phyloP scores from a whole-genome alignment of 1,140 invertebrate species.

The Brachionus paranguensis region DNA sequence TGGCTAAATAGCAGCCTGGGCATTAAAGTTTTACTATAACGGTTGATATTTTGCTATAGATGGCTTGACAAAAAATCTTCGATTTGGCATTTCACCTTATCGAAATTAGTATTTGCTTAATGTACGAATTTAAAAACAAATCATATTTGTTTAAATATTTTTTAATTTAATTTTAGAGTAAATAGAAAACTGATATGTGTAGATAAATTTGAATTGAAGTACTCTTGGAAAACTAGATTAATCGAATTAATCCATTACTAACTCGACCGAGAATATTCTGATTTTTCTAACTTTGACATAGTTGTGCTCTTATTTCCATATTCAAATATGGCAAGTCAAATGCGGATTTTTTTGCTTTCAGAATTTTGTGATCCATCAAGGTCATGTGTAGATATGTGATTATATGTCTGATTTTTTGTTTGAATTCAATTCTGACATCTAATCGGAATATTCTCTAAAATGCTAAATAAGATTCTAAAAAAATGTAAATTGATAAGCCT shows the following conservation, averaged over 20 bases:
- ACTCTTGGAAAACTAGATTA: background rate
- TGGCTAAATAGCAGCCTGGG: background rate
- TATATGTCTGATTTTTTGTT: background rate
- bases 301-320: background rate
- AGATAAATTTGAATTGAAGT: conserved; percentile 8
- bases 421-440: background rate
- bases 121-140: background rate
- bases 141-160: conserved; percentile 1
- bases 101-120: background rate
- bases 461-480: background rate
- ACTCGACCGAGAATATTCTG: background rate
- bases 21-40: background rate
- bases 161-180: conserved; percentile 13
- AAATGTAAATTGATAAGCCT: background rate
- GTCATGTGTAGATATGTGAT: conserved; percentile 17
- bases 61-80: background rate
- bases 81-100: background rate
- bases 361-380: background rate
- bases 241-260: conserved; percentile 19
- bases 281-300: conserved; percentile 20
- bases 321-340: conserved; percentile 7
- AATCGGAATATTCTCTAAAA: background rate
- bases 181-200: conserved; percentile 35
- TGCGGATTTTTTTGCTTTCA: background rate
- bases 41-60: background rate